These are phyloP conservation scores for Psittacula cyanocephala DNA, from an alignment of 2,113 vertebrate species.

Conservation along the genomic window DNA sequence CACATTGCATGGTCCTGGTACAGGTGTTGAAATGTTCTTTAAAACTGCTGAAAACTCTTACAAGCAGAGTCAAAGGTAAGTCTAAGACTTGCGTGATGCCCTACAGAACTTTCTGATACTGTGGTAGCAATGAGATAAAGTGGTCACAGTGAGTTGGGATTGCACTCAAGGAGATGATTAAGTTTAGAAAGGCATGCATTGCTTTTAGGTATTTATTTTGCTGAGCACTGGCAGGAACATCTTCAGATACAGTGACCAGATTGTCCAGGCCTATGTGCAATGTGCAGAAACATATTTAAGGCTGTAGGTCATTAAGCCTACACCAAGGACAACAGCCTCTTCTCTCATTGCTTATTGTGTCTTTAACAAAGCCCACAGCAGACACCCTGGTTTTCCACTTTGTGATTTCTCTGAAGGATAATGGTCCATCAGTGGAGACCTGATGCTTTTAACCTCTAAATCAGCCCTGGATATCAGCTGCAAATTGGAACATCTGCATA, in stretches of 20 bases:
- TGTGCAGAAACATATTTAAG: not conserved
- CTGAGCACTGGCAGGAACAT: not conserved
- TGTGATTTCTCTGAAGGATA: not conserved
- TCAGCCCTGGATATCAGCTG: not conserved
- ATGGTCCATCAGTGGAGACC: not conserved
- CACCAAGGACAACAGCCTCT: not conserved
- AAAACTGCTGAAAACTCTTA: not conserved
- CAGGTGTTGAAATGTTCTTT: not conserved
- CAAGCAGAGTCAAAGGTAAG: not conserved
- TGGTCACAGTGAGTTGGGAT: not conserved
- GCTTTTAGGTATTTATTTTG: not conserved
- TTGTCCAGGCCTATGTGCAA: not conserved
- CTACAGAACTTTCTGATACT: not conserved
- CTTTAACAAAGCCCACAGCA: not conserved
- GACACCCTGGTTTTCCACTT: not conserved
- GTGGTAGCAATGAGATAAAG: not conserved
- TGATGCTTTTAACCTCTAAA: not conserved
- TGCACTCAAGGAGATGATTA: not conserved
- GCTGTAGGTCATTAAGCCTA: not conserved
- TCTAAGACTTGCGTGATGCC: not conserved
- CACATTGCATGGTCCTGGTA: rapidly evolving
- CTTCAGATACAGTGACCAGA: not conserved
- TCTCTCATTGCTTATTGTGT: not conserved
- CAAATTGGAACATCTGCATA: not conserved
- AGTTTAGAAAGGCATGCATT: not conserved